Evolutionary conservation across 2,797 vertebrate species (phyloP).

Genomic region (Microtus agrestis): DNA sequence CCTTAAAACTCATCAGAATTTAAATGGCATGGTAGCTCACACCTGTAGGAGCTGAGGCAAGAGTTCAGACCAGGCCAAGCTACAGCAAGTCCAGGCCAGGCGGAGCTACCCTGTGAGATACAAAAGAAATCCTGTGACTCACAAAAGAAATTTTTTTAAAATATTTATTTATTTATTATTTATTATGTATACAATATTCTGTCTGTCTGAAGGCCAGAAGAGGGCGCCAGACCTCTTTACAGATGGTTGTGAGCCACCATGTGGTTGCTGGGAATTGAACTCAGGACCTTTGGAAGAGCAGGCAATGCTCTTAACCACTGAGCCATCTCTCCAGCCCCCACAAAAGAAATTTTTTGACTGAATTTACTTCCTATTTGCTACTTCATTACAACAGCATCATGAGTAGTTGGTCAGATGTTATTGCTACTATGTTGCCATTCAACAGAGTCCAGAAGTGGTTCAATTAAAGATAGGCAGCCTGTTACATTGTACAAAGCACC

Average conservation of each 20-base stretch:
- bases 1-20: constrained; percentile 57
- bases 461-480: constrained; percentile 39
- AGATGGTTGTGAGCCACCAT: too few relatives aligned
- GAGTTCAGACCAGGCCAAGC: neutral
- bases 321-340: too few relatives aligned
- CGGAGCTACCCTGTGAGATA: neutral
- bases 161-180: too few relatives aligned
- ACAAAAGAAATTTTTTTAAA: neutral
- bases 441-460: constrained; percentile 38
- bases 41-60: neutral
- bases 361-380: constrained; percentile 47
- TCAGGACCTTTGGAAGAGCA: too few relatives aligned
- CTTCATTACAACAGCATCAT: neutral
- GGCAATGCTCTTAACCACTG: too few relatives aligned
- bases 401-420: neutral
- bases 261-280: too few relatives aligned
- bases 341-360: neutral
- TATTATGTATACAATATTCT: too few relatives aligned
- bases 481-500: constrained; percentile 51
- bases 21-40: neutral
- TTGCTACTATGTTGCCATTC: constrained; percentile 45
- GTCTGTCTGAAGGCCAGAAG: too few relatives aligned
- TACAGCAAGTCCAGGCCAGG: neutral
- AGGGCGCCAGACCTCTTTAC: too few relatives aligned
- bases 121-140: neutral